Evolutionary conservation across 2,113 vertebrate genomes (phyloP), one percentile per base, ranked within the genome.

Genomic region (Eonycteris spelaea): DNA sequence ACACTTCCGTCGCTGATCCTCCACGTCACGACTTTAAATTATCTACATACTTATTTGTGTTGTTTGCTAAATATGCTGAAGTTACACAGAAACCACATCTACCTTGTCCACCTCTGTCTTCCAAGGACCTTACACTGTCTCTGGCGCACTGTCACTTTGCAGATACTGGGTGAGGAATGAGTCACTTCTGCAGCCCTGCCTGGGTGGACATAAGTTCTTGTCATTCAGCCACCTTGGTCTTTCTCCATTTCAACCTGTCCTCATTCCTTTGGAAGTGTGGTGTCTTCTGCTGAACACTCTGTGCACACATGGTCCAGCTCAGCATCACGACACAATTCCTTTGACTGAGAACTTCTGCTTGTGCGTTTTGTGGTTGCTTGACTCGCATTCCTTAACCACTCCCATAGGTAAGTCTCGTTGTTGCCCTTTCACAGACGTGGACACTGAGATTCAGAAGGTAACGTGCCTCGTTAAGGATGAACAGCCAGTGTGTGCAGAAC

Each of bases 321-420:
- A 2, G 14, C 5, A 28, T 16, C 55, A 10, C 0, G 9, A 16
- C 51, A 8, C 4, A 40, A 16, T 15, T 43, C n/a, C 63, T n/a
- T 22, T 1, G 59, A 83, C 1, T 8, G 12, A 48, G 16, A 2
- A 6, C 6, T 28, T 70, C 21, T 35, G 40, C 18, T 5, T 13
- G 6, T 19, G 55, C 38, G 6, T n/a, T 21, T 55, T 0, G 0
- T 3, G 3, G n/a, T 55, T 5, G 19, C 5, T 51, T 13, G 21
- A 38, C 1, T 33, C 1, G 0, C 2, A 15, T 6, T 6, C 1
- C 3, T 22, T 40, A 38, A 35, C 15, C 10, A 30, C 7, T 55
- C 14, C 16, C 1, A 1, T 3, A 45, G 28, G 1, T 11, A 33
- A 65, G 10, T 0, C 1, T 43, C 9, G 0, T 70, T 13, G 61